Conservation (phyloP, 1,140 invertebrate species). For the Pinna nobilis region DNA sequence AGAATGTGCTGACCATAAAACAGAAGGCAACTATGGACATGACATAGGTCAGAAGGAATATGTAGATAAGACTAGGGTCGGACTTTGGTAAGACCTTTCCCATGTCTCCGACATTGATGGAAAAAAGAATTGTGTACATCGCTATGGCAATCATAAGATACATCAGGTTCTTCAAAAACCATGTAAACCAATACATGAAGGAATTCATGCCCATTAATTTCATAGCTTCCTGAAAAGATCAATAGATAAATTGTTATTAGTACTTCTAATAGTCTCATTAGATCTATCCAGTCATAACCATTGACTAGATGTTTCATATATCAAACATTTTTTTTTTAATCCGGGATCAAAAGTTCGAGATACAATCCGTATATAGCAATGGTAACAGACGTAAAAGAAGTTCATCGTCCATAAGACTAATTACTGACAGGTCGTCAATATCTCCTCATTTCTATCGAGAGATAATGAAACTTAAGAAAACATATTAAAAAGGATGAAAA, state of each 20-base stretch:
- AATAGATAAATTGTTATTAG: not conserved
- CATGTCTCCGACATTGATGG: constrained; percentile 56
- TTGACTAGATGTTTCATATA: not conserved
- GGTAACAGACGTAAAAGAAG: too few species aligned
- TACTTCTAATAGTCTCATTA: not conserved
- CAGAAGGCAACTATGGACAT: constrained; percentile 77
- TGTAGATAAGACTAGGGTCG: constrained; percentile 74
- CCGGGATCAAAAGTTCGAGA: too few species aligned
- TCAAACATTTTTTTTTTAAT: too few species aligned
- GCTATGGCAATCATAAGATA: constrained; percentile 80
- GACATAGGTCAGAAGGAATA: constrained; percentile 77
- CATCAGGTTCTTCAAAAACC: constrained; percentile 86
- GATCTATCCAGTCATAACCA: not conserved
- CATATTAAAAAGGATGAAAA: too few species aligned
- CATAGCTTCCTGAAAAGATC: constrained; percentile 83
- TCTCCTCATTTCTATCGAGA: too few species aligned
- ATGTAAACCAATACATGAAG: constrained; percentile 88
- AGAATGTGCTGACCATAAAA: constrained; percentile 77
- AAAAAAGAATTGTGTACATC: constrained; percentile 75
- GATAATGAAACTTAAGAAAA: too few species aligned
- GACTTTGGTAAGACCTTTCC: constrained; percentile 73
- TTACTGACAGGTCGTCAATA: too few species aligned
- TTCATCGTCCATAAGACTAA: too few species aligned
- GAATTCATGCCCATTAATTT: constrained; percentile 89
- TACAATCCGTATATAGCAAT: too few species aligned